These are phyloP conservation scores for Aspiorhynchus laticeps DNA, from an alignment of 2,113 vertebrate species.

Conservation along the genomic window DNA sequence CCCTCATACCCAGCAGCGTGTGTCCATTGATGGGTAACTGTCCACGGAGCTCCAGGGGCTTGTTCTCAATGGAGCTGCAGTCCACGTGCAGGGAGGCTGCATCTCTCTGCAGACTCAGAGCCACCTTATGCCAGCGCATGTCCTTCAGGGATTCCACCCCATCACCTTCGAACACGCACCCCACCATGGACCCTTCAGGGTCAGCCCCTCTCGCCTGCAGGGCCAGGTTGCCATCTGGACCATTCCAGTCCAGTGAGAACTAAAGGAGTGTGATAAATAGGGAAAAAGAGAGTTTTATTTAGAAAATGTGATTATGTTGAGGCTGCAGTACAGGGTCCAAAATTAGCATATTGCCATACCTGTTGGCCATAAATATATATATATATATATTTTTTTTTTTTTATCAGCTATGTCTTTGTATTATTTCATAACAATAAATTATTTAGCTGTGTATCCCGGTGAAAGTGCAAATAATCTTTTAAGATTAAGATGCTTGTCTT, in stretches of 20 bases:
- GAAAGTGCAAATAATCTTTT: neutral
- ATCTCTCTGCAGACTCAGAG: conserved; percentile 76
- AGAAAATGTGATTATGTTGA: neutral
- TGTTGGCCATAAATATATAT: too few species aligned
- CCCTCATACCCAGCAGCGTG: conserved; percentile 81
- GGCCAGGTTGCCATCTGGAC: conserved; percentile 83
- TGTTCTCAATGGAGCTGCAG: conserved; percentile 85
- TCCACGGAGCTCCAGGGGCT: conserved; percentile 76
- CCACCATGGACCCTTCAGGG: conserved; percentile 59
- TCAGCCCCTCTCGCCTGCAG: conserved; percentile 72
- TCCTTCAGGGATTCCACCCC: conserved; percentile 85
- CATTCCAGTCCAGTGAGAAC: conserved; percentile 88
- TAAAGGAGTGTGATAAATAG: conserved; percentile 59
- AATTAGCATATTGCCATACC: neutral
- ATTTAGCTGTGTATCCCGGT: neutral
- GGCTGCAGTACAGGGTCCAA: neutral
- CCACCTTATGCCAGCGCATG: conserved; percentile 90
- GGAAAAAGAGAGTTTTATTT: neutral
- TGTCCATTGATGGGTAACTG: conserved; percentile 76
- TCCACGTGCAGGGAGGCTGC: conserved; percentile 85
- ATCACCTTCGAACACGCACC: conserved; percentile 79
- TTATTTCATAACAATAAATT: neutral
- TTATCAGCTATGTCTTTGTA: neutral
- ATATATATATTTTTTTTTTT: neutral
- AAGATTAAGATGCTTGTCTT: neutral